These are phyloP conservation scores for Terebella lapidaria DNA, from an alignment of 2,888 invertebrate species.

Conservation along the genomic window DNA sequence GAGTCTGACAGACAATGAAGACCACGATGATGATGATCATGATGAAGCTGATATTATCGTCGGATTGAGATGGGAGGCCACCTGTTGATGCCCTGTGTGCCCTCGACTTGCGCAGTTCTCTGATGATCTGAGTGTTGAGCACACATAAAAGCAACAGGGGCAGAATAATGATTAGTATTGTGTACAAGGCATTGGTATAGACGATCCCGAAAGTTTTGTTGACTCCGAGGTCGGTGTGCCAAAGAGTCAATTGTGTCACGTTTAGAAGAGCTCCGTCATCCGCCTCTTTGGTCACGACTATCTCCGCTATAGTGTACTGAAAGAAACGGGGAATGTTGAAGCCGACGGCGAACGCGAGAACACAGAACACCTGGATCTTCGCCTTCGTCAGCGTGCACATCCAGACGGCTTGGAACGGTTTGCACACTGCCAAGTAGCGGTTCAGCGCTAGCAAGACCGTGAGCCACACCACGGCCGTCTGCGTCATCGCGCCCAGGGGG, in stretches of 20 bases:
- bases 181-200: slow-evolving; percentile 13
- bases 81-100: too few species aligned
- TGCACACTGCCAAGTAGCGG: slow-evolving; percentile 22
- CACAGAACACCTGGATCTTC: slow-evolving; percentile 13
- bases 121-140: slow-evolving; percentile 11
- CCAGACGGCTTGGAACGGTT: slow-evolving; percentile 14
- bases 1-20: slow-evolving; percentile 13
- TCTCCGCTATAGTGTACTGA: slow-evolving; percentile 6
- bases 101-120: slow-evolving; percentile 1
- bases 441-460: slow-evolving; percentile 24
- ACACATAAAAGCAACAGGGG: slow-evolving; percentile 4
- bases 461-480: slow-evolving; percentile 22
- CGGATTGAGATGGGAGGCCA: neutral
- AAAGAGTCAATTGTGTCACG: neutral
- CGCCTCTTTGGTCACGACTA: neutral
- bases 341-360: slow-evolving; percentile 9
- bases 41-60: slow-evolving; percentile 10
- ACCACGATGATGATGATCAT: slow-evolving; percentile 13
- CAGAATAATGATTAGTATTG: slow-evolving; percentile 6
- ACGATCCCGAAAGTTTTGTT: slow-evolving; percentile 6
- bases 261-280: too few species aligned
- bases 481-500: slow-evolving; percentile 18
- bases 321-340: slow-evolving; percentile 20
- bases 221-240: slow-evolving; percentile 2
- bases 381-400: slow-evolving; percentile 9